Conservation (phyloP, 2,888 invertebrate genomes). For the Tortricodes alternella region DNA sequence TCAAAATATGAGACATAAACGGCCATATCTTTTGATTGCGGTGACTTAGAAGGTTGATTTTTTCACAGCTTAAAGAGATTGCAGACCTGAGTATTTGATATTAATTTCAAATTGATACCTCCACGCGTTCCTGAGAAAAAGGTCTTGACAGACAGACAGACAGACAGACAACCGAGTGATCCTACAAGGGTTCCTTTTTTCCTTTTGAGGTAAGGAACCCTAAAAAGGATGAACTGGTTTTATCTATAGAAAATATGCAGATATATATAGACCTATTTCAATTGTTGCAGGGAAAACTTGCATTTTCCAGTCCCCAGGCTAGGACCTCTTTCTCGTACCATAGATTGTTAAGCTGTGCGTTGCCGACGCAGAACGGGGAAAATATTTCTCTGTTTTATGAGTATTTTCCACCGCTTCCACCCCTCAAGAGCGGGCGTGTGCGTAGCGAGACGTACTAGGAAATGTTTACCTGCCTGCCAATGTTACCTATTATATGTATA, state of each 20-base stretch:
- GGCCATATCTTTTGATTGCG: too few species aligned
- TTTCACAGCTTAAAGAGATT: too few species aligned
- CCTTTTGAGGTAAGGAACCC: too few species aligned
- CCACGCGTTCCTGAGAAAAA: too few species aligned
- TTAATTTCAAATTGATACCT: too few species aligned
- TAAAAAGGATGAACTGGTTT: background rate
- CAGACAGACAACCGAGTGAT: too few species aligned
- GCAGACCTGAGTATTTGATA: too few species aligned
- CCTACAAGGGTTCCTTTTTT: too few species aligned
- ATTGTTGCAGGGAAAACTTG: constrained; percentile 57
- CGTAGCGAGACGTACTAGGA: constrained; percentile 46
- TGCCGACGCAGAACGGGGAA: constrained; percentile 34
- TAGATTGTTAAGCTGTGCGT: constrained; percentile 20
- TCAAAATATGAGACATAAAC: too few species aligned
- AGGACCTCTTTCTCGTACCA: constrained; percentile 42
- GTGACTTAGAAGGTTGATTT: too few species aligned
- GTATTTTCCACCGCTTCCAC: constrained; percentile 53
- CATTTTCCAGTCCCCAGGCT: constrained; percentile 68
- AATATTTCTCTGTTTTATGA: constrained; percentile 59
- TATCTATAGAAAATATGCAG: constrained; percentile 14
- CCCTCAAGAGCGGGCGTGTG: constrained; percentile 39
- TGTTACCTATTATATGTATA: constrained; percentile 25
- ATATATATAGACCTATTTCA: constrained; percentile 24
- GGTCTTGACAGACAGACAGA: too few species aligned
- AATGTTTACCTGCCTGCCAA: constrained; percentile 50